These are phyloP conservation scores for Diuraphis noxia DNA, from an alignment of 1,140 invertebrate species.

Conservation along the genomic window DNA sequence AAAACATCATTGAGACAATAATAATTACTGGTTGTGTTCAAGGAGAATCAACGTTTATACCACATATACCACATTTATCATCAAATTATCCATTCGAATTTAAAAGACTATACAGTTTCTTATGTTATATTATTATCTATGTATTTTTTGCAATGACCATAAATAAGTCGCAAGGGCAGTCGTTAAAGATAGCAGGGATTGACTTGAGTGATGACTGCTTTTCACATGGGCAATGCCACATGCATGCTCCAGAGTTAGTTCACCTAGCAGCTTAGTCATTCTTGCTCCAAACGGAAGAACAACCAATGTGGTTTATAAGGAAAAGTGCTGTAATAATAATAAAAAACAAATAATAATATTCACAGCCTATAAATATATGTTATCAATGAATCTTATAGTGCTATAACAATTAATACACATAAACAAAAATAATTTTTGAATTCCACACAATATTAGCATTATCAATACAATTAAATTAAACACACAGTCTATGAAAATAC, in stretches of 20 bases:
- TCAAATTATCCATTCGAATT: too few relatives aligned
- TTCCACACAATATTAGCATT: neutral
- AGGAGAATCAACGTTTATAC: too few relatives aligned
- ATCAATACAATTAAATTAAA: constrained; percentile 2
- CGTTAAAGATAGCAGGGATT: too few relatives aligned
- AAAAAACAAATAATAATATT: neutral
- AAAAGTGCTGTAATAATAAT: neutral
- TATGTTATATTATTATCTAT: too few relatives aligned
- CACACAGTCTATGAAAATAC: neutral
- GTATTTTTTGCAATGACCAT: neutral
- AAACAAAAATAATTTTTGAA: neutral
- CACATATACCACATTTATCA: too few relatives aligned
- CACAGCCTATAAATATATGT: neutral
- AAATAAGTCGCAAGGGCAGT: neutral
- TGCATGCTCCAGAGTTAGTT: neutral
- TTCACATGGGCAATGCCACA: neutral
- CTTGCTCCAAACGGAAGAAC: neutral
- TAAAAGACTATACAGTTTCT: too few relatives aligned
- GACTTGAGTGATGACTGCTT: too few relatives aligned
- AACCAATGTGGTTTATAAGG: neutral
- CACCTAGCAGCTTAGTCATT: neutral
- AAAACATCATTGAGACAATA: neutral
- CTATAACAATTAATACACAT: neutral
- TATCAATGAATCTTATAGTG: neutral
- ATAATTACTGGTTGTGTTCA: too few relatives aligned